Evolutionary conservation across 2,797 vertebrate genomes (phyloP).

Genomic region (Dendrocincla fuliginosa): DNA sequence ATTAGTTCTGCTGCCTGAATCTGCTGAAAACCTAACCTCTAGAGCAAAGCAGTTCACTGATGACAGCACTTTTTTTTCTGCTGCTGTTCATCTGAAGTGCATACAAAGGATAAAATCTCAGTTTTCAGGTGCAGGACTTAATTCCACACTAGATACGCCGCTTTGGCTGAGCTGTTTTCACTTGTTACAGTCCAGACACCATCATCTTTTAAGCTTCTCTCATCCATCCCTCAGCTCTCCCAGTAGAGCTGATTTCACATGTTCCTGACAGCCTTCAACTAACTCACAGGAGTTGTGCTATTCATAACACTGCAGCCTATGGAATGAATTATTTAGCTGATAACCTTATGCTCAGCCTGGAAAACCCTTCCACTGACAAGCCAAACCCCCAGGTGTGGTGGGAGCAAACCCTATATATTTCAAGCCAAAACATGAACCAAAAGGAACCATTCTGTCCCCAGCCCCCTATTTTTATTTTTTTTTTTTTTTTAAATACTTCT

Average conservation of each 20-base stretch:
- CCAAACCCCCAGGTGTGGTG: neutral
- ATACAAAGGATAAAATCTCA: conserved; percentile 10
- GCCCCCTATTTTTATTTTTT: neutral
- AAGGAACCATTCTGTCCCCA: neutral
- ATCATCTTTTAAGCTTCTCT: neutral
- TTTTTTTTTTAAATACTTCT: neutral
- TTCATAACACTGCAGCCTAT: neutral
- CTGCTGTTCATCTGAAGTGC: neutral
- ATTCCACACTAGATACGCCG: neutral
- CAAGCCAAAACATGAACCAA: neutral
- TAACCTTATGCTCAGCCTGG: neutral
- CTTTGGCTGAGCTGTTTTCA: neutral
- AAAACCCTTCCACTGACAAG: neutral
- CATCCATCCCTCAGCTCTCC: neutral
- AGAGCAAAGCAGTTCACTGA: conserved; percentile 34
- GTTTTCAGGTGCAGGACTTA: conserved; percentile 16
- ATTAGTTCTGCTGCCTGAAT: conserved; percentile 57
- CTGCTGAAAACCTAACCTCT: conserved; percentile 44
- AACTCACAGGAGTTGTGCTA: neutral
- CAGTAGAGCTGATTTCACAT: neutral
- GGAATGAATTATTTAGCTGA: conserved; percentile 14
- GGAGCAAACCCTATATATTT: neutral
- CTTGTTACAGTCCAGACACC: neutral
- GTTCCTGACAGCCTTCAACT: conserved; percentile 5
- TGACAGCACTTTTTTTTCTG: conserved; percentile 50